Evolutionary conservation across 2,888 invertebrate species (phyloP).

Genomic region (Machimus atricapillus): DNA sequence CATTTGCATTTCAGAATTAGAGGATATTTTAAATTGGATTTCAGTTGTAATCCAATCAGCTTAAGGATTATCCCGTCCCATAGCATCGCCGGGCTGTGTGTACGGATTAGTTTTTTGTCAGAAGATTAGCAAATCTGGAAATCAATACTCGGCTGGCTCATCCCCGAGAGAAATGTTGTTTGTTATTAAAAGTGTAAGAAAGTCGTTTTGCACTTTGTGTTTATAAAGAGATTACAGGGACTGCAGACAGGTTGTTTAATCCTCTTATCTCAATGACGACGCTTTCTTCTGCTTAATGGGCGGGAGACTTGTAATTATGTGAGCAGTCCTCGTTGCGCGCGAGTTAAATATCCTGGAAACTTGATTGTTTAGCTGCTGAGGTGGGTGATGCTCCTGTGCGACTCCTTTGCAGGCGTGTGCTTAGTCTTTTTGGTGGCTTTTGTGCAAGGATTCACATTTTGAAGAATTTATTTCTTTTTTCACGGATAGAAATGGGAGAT

Average conservation of each 20-base stretch:
- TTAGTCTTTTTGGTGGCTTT: not conserved
- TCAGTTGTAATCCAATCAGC: constrained; percentile 30
- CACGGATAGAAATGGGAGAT: not conserved
- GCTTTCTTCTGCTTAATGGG: constrained; percentile 3
- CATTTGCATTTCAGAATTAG: constrained; percentile 5
- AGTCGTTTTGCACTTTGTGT: constrained; percentile 30
- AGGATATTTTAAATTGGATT: constrained; percentile 30
- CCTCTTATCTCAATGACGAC: constrained; percentile 28
- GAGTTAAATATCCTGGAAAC: constrained; percentile 14
- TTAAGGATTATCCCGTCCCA: constrained; percentile 12
- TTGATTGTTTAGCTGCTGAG: not conserved
- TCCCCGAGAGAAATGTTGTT: constrained; percentile 2
- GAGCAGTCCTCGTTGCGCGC: not conserved
- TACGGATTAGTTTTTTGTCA: not conserved
- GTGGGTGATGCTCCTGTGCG: not conserved
- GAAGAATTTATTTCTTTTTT: not conserved
- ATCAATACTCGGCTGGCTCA: not conserved
- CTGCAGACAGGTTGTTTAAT: constrained; percentile 15
- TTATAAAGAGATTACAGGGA: constrained; percentile 23
- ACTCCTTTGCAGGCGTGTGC: not conserved
- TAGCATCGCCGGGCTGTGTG: not conserved
- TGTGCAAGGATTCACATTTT: not conserved
- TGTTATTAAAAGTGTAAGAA: constrained; percentile 27
- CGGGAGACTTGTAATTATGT: constrained; percentile 24
- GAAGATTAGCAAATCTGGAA: constrained; percentile 2